Percentiles rank a stretch among this genome's conserved stretches.
These are phyloP conservation scores for Lipotes vexillifer DNA, from an alignment of 2,113 vertebrate genomes.

Conservation along the genomic window DNA sequence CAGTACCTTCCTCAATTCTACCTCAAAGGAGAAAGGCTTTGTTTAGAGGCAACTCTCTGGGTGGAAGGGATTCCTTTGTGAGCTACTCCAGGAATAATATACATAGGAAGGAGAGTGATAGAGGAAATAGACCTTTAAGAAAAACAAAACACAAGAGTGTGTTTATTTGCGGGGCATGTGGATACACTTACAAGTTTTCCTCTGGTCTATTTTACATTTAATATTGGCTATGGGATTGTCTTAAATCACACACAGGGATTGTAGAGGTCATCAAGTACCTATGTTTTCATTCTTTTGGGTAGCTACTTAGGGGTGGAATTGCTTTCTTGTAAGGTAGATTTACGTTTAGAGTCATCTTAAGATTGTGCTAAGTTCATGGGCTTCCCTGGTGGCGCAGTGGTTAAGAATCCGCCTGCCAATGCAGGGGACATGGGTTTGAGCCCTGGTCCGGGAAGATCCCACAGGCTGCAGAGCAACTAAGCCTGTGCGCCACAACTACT, in stretches of 20 bases:
- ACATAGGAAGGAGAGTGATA: background rate
- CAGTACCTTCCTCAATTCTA: background rate
- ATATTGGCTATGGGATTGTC: background rate
- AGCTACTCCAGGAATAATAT: background rate
- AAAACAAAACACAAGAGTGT: background rate
- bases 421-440: too few relatives aligned
- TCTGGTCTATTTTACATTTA: background rate
- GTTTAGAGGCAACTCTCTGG: background rate
- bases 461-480: too few relatives aligned
- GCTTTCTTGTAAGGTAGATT: background rate
- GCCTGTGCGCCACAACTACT: too few relatives aligned
- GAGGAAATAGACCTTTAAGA: background rate
- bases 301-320: background rate
- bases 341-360: background rate
- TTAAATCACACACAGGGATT: background rate
- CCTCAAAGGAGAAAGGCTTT: background rate
- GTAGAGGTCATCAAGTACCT: too few relatives aligned
- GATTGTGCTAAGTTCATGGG: background rate
- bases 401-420: too few relatives aligned
- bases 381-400: too few relatives aligned
- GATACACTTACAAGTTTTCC: background rate
- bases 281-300: background rate
- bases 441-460: too few relatives aligned
- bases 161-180: background rate
- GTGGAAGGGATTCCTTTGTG: background rate